Base-by-base conservation (phyloP, 2,113 vertebrate species). In the Oxyruncus cristatus region DNA sequence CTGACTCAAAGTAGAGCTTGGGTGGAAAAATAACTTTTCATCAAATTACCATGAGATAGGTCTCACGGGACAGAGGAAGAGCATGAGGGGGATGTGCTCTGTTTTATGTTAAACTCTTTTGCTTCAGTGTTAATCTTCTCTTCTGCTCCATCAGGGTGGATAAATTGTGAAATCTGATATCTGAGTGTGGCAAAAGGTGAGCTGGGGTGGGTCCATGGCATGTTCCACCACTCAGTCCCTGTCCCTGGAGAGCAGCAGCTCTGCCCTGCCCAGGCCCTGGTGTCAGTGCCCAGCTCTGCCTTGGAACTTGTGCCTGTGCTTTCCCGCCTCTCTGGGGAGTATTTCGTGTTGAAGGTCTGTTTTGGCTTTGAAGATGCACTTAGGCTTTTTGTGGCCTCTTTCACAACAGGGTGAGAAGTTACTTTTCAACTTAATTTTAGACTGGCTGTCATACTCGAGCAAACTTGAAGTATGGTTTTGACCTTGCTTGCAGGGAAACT, bases 341-440 rank as follows among this genome's bases (percentile, higher is more conserved):
- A 32, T 88, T 90, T 88, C 61, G 66, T 2, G 0, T 19, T 56
- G 58, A 30, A 81, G 68, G 37, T 80, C 81, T 89, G 1, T 62
- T 91, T 63, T 56, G 73, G 73, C 93, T 96, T 95, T 97, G 93
- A 95, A 92, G 94, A 84, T 81, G 11, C 55, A n/a, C 81, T 89
- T 49, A 65, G 52, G 27, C 82, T 90, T 95, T 85, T 66, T 70
- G 85, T 85, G 81, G 71, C 74, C 67, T 92, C 78, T 96, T 96
- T 95, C 92, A 81, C 96, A 89, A 94, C 85, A 53, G 68, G 76
- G 80, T 92, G 92, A 91, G 79, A 88, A 93, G 94, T 93, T 89
- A 88, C 87, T 96, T 77, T 87, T 75, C 68, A 35, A 21, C 72
- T 87, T 93, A 68, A 92, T 94, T 96, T 94, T 94, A 93, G 85